phyloP scores from a whole-genome alignment of 1,140 invertebrate genomes.

The Drosophila nasuta region DNA sequence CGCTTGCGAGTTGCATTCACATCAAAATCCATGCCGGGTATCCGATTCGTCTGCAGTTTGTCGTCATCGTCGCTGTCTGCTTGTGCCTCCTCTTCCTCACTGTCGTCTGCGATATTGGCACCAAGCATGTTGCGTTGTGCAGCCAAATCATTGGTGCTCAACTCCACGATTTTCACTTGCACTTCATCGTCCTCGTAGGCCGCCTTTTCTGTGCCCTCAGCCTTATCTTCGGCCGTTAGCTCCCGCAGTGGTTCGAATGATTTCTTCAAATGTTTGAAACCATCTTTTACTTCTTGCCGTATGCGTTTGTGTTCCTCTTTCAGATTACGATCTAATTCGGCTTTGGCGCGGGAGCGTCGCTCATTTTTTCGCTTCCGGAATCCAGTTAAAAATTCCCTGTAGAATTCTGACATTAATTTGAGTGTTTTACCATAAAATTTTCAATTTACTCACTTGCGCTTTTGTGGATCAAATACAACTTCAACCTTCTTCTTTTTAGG shows the following conservation, averaged over 20 bases:
- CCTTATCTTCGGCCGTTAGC: slow-evolving; percentile 88
- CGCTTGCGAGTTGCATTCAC: slow-evolving; percentile 56
- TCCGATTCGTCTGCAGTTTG: slow-evolving; percentile 81
- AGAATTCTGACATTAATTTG: slow-evolving; percentile 7
- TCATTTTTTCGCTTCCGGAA: slow-evolving; percentile 92
- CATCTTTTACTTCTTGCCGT: slow-evolving; percentile 88
- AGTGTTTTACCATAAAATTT: not conserved
- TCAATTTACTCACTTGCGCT: slow-evolving; percentile 86
- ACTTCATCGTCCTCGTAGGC: slow-evolving; percentile 91
- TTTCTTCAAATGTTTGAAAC: slow-evolving; percentile 85
- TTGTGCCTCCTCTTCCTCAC: slow-evolving; percentile 82
- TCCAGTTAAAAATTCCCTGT: slow-evolving; percentile 90
- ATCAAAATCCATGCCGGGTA: slow-evolving; percentile 87
- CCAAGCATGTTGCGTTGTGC: slow-evolving; percentile 89
- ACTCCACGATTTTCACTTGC: slow-evolving; percentile 90
- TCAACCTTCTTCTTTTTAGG: slow-evolving; percentile 87
- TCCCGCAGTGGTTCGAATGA: slow-evolving; percentile 89
- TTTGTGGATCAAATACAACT: slow-evolving; percentile 87
- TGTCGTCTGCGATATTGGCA: slow-evolving; percentile 87
- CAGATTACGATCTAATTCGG: slow-evolving; percentile 88
- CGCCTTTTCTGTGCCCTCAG: slow-evolving; percentile 86
- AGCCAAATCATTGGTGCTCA: slow-evolving; percentile 88
- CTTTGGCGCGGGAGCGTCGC: slow-evolving; percentile 89
- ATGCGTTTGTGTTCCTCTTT: slow-evolving; percentile 91
- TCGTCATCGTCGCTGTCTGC: slow-evolving; percentile 80